Percentiles rank a stretch among this genome's conserved stretches.
Evolutionary conservation across 2,113 vertebrate species (phyloP).

Genomic region (Psittacara wagleri): DNA sequence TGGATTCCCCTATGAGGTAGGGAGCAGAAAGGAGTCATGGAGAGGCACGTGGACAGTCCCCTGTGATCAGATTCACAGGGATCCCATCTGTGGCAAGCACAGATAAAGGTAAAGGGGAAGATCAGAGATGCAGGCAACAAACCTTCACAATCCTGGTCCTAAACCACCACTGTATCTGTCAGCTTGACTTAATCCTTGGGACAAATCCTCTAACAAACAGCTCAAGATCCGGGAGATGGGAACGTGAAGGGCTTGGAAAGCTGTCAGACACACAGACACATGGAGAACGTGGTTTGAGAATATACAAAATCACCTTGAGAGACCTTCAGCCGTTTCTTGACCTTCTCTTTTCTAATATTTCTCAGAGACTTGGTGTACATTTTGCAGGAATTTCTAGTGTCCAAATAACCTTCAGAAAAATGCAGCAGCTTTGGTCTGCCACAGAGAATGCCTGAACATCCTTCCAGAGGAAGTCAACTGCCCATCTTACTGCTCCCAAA

Average conservation of each 20-base stretch:
- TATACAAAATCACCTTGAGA: slow-evolving; percentile 38
- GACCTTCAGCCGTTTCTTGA: slow-evolving; percentile 31
- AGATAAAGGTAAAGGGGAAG: background rate
- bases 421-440: background rate
- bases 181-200: background rate
- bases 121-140: background rate
- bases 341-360: background rate
- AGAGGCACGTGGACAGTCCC: background rate
- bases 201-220: background rate
- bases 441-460: background rate
- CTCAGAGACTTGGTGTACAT: background rate
- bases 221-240: background rate
- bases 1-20: rapidly evolving
- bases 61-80: rapidly evolving
- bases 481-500: slow-evolving; percentile 38
- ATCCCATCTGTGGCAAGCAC: background rate
- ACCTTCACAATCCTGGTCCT: background rate
- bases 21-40: background rate
- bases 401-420: slow-evolving; percentile 37
- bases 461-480: slow-evolving; percentile 60
- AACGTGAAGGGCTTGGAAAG: background rate
- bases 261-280: background rate
- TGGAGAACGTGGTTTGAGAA: background rate
- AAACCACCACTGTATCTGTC: background rate
- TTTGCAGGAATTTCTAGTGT: slow-evolving; percentile 28